Base-by-base conservation (phyloP, 2,113 vertebrate species). In the Hylia prasina region DNA sequence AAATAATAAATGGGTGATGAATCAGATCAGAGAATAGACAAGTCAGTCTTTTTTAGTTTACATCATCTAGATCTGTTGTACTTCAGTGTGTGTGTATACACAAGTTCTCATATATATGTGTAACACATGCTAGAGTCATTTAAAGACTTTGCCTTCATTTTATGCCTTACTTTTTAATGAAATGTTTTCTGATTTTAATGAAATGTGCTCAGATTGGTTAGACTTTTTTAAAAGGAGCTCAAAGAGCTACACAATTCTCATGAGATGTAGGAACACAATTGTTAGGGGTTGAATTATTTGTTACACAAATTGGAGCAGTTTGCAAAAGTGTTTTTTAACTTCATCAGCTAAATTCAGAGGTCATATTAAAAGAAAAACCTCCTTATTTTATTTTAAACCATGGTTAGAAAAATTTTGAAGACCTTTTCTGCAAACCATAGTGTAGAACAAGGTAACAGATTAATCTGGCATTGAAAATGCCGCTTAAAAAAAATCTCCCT, bases 71-170 rank as follows among this genome's bases (percentile, higher is more conserved):
- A 35, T 35, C 69, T 76, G 35, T 37, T 33, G 11, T 88, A 68
- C 20, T 80, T 73, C 56, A 35, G 8, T 2, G 0, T 35, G 13
- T 47, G 3, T 18, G 1, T 45, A 3, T 24, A 20, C 1, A 11
- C 9, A 15, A 5, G 8, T 72, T 48, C 7, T 30, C 15, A 61
- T 9, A 35, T 18, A 13, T 8, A 25, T 10, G 4, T 47, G 11
- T 45, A 54, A 40, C 30, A 35, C 22, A 44, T 69, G 15, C 20
- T 53, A n/a, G 16, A 81, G 57, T 35, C 12, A 25, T 69, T 83
- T 47, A 81, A 39, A 51, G 68, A 58, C 25, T 89, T 93, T 25
- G 10, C 33, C 24, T 87, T 91, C 19, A 9, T 86, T 80, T 92
- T 81, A 3, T 82, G 9, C 78, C 31, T 88, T 93, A 35, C 11